phyloP scores from a whole-genome alignment of 2,113 vertebrate species.

The Promerops cafer region DNA sequence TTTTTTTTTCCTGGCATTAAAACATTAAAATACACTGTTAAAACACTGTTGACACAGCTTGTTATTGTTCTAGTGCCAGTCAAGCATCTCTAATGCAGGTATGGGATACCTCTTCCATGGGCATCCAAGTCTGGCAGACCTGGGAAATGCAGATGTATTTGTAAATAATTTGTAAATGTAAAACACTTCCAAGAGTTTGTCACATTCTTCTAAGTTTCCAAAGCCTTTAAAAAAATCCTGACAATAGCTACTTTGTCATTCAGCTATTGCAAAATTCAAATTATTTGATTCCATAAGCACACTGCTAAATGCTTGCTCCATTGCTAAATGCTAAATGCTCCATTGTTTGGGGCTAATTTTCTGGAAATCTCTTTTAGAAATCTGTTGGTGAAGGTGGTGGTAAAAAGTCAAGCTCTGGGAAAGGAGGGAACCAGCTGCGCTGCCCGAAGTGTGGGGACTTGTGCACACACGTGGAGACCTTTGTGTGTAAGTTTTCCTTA shows the following conservation, averaged over 20 bases:
- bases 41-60: neutral
- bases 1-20: neutral
- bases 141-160: neutral
- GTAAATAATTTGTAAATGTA: neutral
- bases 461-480: slow-evolving; percentile 96
- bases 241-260: neutral
- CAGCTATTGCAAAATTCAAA: neutral
- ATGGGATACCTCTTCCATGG: neutral
- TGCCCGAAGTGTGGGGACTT: slow-evolving; percentile 96
- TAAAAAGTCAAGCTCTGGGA: slow-evolving; percentile 86
- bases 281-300: neutral
- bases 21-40: neutral
- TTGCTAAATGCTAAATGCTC: too few relatives aligned
- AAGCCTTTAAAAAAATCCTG: neutral
- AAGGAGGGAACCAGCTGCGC: slow-evolving; percentile 90
- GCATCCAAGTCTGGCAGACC: neutral
- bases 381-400: slow-evolving; percentile 75
- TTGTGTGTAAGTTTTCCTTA: slow-evolving; percentile 87
- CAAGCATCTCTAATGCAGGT: neutral
- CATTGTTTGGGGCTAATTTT: neutral
- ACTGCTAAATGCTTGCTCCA: neutral
- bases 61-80: neutral
- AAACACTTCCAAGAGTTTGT: neutral
- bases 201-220: neutral
- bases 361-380: slow-evolving; percentile 74